These are phyloP conservation scores for Mormyrus iriodes DNA, from an alignment of 2,113 vertebrate species.

Conservation along the genomic window DNA sequence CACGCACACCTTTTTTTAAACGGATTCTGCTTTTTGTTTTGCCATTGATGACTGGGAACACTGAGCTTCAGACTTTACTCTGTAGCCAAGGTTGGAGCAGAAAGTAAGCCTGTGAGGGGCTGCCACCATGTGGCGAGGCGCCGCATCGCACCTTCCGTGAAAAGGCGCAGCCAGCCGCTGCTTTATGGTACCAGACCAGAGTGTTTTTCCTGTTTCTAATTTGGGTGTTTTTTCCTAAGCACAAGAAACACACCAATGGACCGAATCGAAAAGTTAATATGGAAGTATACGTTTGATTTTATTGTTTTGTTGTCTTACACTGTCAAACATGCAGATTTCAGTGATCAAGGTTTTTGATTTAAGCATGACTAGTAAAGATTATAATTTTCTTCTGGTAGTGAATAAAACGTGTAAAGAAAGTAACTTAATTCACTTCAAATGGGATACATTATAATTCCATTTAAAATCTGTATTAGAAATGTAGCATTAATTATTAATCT, in stretches of 20 bases:
- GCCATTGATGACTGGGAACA: constrained; percentile 18
- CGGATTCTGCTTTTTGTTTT: background rate
- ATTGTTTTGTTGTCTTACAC: background rate
- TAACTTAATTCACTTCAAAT: background rate
- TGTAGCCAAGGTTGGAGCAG: background rate
- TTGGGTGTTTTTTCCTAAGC: background rate
- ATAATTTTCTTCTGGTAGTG: background rate
- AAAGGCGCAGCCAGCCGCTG: background rate
- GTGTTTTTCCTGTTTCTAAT: background rate
- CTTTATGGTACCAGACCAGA: background rate
- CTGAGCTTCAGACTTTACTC: constrained; percentile 34
- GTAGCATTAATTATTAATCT: background rate
- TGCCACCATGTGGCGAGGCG: constrained; percentile 22
- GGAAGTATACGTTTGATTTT: constrained; percentile 1
- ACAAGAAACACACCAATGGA: background rate
- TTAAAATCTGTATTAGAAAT: background rate
- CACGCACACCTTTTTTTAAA: background rate
- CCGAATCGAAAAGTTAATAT: background rate
- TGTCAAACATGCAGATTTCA: background rate
- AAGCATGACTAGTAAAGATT: background rate
- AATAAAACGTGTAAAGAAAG: background rate
- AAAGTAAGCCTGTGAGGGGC: background rate
- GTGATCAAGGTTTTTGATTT: background rate
- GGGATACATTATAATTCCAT: background rate
- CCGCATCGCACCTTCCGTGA: background rate